These are phyloP conservation scores for Loxodonta africana DNA, from an alignment of 2,113 vertebrate genomes.

Conservation along the genomic window DNA sequence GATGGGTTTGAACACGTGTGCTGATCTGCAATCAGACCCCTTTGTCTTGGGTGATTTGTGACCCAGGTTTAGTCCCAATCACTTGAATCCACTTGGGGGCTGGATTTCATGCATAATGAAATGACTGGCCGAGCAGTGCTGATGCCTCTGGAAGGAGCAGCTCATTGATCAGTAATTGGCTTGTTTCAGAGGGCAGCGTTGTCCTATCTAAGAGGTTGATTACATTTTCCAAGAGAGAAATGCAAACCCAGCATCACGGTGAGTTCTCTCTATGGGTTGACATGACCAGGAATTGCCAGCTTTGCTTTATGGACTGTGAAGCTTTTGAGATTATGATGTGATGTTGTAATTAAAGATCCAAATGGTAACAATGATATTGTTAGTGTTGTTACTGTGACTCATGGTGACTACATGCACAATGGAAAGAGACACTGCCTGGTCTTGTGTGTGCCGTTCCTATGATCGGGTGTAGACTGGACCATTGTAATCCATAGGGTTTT, in stretches of 20 bases:
- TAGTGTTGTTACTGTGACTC: neutral
- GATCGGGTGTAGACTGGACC: too few species aligned
- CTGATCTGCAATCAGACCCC: neutral
- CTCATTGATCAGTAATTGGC: neutral
- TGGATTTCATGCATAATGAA: neutral
- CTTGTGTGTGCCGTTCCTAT: neutral
- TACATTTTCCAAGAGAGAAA: neutral
- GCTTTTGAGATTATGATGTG: neutral
- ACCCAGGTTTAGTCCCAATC: neutral
- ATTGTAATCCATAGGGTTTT: neutral
- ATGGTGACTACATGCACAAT: neutral
- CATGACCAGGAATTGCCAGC: neutral
- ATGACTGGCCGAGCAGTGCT: too few species aligned
- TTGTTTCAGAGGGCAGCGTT: neutral
- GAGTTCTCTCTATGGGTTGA: rapidly evolving
- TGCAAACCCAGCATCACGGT: neutral
- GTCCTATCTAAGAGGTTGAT: neutral
- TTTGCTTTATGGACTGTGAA: neutral
- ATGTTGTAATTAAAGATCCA: neutral
- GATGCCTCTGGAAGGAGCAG: neutral
- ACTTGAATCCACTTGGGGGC: neutral
- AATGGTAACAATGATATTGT: neutral
- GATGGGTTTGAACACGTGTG: rapidly evolving
- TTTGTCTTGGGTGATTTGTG: neutral
- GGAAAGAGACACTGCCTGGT: neutral